Evolutionary conservation across 2,888 invertebrate species (phyloP), one percentile per base, ranked within the genome.

Genomic region (Anagyrus pseudococci): DNA sequence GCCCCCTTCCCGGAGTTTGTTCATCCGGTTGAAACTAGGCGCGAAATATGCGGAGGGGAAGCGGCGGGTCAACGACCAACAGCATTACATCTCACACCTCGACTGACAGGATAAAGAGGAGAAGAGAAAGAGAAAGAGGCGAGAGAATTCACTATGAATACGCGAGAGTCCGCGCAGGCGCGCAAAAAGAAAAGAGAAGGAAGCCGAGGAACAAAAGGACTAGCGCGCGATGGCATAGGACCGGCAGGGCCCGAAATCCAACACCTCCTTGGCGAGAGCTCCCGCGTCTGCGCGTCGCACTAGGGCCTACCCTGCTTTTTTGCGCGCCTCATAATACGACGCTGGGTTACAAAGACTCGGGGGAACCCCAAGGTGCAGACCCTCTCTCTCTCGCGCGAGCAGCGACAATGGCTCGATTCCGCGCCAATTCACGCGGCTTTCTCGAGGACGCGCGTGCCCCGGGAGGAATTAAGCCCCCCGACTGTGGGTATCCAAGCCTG

Each of bases 211-310:
- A 29, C 44, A 44, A 17, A 20, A 22, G 7, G 22, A 44, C 41
- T 4, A 4, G 17, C 4, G 41, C n/a, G 13, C n/a, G 22, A n/a
- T 25, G 43, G 26, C 50, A 49, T 19, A 70, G 59, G 70, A 72
- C n/a, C n/a, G 75, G 75, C 73, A 60, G 55, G 76, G 73, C 73
- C 73, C 74, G 77, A 77, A 77, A 77, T 72, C 73, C 73, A 73
- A 76, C 76, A 77, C 77, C 75, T 76, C 62, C 58, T 56, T 63
- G 23, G 33, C n/a, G 23, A 8, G 43, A 22, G 41, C 25, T 46
- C 29, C 60, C 46, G 10, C 20, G 23, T 40, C 4, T n/a, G 25
- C 26, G 26, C 47, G 47, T 46, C 54, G 40, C 23, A 46, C 17
- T 41, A 52, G 15, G 40, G 44, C 29, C 6, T 29, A 10, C 29